phyloP scores from a whole-genome alignment of 2,797 vertebrate genomes.

The Ceyx erithaca region DNA sequence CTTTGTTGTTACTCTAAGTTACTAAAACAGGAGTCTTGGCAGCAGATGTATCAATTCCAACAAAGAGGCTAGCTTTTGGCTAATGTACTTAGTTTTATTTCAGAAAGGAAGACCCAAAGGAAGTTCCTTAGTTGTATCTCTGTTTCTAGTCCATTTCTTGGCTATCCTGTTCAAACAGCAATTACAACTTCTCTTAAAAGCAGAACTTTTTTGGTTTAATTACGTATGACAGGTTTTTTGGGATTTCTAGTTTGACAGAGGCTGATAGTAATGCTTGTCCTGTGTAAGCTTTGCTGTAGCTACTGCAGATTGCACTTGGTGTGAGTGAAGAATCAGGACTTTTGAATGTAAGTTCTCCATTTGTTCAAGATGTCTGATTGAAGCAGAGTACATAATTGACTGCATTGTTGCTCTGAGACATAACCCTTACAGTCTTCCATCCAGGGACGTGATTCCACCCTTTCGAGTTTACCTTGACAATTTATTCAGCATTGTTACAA shows the following conservation, averaged over 20 bases:
- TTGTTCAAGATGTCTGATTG: background rate
- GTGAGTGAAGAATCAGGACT: conserved; percentile 15
- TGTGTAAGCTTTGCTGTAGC: background rate
- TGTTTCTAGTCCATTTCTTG: conserved; percentile 2
- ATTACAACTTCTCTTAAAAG: background rate
- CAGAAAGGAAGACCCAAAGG: background rate
- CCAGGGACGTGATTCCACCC: background rate
- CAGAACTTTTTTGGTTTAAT: background rate
- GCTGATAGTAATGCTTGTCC: background rate
- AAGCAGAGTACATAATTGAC: background rate
- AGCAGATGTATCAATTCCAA: background rate
- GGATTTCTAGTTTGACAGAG: background rate
- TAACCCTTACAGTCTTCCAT: background rate
- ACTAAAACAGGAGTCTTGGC: conserved; percentile 22
- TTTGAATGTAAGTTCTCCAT: background rate
- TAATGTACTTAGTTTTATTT: conserved; percentile 1
- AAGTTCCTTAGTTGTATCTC: background rate
- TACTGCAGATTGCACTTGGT: background rate
- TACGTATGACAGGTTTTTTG: background rate
- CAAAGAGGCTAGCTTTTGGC: background rate
- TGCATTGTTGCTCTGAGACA: background rate
- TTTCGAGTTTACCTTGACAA: conserved; percentile 76
- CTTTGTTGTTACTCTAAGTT: background rate
- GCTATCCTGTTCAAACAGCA: background rate
- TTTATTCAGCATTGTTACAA: conserved; percentile 80